Percentiles rank a stretch among this genome's conserved stretches.
Evolutionary conservation across 1,140 invertebrate genomes (phyloP).

Genomic region (Aphaenogaster rudis): DNA sequence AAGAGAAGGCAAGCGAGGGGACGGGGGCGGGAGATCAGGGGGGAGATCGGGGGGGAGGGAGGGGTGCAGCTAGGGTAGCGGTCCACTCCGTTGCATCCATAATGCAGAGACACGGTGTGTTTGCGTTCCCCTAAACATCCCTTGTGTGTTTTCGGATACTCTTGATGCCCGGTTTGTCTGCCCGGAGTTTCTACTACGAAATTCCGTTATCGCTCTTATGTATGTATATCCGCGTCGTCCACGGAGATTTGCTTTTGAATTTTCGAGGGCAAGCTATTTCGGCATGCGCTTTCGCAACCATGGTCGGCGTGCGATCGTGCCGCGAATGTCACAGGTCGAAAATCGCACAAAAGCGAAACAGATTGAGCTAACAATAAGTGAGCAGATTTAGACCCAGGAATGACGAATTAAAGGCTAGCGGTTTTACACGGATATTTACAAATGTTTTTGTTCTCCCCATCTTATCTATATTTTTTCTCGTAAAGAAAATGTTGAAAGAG

Average conservation of each 20-base stretch:
- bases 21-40: conserved; percentile 47
- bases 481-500: not conserved
- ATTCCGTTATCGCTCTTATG: conserved; percentile 68
- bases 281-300: conserved; percentile 30
- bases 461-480: not conserved
- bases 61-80: conserved; percentile 65
- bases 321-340: conserved; percentile 25
- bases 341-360: conserved; percentile 3
- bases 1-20: conserved; percentile 62
- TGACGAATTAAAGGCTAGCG: not conserved
- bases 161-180: conserved; percentile 83
- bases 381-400: conserved; percentile 22
- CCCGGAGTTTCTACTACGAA: conserved; percentile 68
- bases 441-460: not conserved
- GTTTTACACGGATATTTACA: not conserved
- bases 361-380: not conserved
- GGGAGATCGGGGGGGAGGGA: conserved; percentile 5
- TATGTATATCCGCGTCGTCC: conserved; percentile 38
- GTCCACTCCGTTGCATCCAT: conserved; percentile 86
- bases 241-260: conserved; percentile 70
- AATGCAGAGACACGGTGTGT: conserved; percentile 83
- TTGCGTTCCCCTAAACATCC: conserved; percentile 84
- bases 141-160: conserved; percentile 80
- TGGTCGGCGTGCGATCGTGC: conserved; percentile 21
- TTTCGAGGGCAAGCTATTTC: conserved; percentile 42